Base-by-base conservation (phyloP, 2,797 vertebrate species). In the Chrosomus eos region DNA sequence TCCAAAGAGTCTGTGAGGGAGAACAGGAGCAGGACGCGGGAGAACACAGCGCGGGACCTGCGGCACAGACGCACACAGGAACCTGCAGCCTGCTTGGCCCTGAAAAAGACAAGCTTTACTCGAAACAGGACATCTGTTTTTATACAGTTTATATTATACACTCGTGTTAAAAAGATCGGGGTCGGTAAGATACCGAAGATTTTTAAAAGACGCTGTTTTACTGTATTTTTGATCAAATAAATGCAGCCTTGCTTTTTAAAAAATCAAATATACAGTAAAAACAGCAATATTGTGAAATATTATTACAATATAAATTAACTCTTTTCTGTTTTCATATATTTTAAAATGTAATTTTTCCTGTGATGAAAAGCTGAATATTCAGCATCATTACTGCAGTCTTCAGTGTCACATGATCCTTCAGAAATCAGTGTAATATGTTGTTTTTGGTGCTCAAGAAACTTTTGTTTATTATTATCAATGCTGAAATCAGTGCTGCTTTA, bases 11-110 rank as follows among this genome's bases (percentile, higher is more conserved):
- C 96, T 0, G 96, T 94, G 91, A 98, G 90, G 0, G 97, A 96
- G 89, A 99, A 99, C 3, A 99, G 96, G 18, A 99, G 95, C 77
- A 99, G 93, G 72, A 96, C 68, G 1, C 97, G 95, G 55, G 96
- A 96, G 75, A 99, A 99, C 83, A 99, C 95, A 0, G 95, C 95
- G 5, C 97, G 94, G 3, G 97, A 95, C 5, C 79, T 92, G 23
- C 87, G 92, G 82, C 92, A 90, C 18, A 99, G 90, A n/a, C 95
- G 93, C 40, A 99, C 91, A 36, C 94, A 97, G 31, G 89, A 94
- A 40, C 97, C 96, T 0, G 93, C 95, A 14, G 96, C 66, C 40
- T 93, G 95, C 90, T 97, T 99, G 2, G 96, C 97, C 92, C 98
- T 99, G 91, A 62, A 8, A 67, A 7, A 64, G 18, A 66, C 5